Base-by-base conservation (phyloP, 1,140 invertebrate genomes). In the Conus ventricosus region DNA sequence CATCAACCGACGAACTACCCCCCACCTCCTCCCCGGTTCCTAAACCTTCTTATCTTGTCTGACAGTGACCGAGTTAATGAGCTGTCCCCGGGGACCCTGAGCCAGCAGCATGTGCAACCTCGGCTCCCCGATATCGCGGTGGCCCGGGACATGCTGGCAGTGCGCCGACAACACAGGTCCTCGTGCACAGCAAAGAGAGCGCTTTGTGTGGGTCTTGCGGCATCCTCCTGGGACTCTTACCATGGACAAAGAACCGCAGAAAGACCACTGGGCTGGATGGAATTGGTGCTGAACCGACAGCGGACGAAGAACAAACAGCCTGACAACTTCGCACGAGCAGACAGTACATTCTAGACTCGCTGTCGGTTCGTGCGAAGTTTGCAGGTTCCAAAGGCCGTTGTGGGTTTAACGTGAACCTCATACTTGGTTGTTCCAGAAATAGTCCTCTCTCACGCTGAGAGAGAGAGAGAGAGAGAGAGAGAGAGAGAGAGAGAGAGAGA, bases 51-150 rank as follows among this genome's bases (percentile, higher is more conserved):
- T 20, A 75, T 75, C 67, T 17, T 11, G 5, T 15, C 5, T 10
- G 76, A 78, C 25, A 39, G n/a, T 78, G 76, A 78, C 76, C 11
- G 76, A 17, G 76, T 39, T 78, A 78, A 78, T 78, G 76, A 39
- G n/a, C n/a, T 78, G 76, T 78, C 76, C 27, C 5, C 7, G 25
- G 76, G 27, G 76, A 39, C 25, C 25, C 11, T 27, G 6, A 11
- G 76, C n/a, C 27, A 25, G 11, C 25, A 78, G 27, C 76, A 78
- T 27, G 76, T 78, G 76, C 76, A 27, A 8, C 25, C n/a, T 75
- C n/a, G 25, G 13, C 71, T 23, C 7, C 7, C 13, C 71, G 11
- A 23, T 20, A n/a, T 20, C 7, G 20, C 71, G 23, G 71, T 25
- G 71, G 11, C 20, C 20, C 71, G 23, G 71, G 25, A 23, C 71